These are phyloP conservation scores for Jacana jacana DNA, from an alignment of 2,113 vertebrate genomes.

Conservation along the genomic window DNA sequence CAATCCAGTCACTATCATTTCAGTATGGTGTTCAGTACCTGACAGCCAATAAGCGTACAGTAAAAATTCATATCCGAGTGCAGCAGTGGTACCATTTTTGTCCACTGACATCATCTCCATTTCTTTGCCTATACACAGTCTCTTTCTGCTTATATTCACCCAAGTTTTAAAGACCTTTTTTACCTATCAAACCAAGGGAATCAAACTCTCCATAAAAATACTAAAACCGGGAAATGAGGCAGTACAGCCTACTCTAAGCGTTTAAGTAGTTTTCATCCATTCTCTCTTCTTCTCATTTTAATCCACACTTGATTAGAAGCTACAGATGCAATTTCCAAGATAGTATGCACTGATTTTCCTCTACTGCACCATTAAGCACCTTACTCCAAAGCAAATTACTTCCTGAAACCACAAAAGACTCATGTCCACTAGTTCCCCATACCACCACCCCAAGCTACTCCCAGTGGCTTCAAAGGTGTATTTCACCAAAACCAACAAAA, in stretches of 20 bases:
- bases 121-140: neutral
- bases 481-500: neutral
- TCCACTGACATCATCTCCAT: neutral
- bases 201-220: neutral
- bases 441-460: neutral
- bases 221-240: neutral
- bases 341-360: neutral
- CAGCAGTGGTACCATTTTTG: neutral
- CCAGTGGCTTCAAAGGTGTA: neutral
- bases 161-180: neutral
- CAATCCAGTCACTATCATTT: neutral
- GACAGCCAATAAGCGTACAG: neutral
- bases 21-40: neutral
- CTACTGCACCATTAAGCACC: neutral
- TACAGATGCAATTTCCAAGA: neutral
- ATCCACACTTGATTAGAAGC: neutral
- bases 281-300: neutral
- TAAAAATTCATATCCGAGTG: neutral
- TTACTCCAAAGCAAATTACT: neutral
- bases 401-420: neutral
- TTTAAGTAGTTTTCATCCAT: accelerated
- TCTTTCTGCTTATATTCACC: neutral
- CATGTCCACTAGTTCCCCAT: neutral
- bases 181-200: neutral
- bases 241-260: neutral